Base-by-base conservation (phyloP, 2,797 vertebrate species). In the Gila robusta region DNA sequence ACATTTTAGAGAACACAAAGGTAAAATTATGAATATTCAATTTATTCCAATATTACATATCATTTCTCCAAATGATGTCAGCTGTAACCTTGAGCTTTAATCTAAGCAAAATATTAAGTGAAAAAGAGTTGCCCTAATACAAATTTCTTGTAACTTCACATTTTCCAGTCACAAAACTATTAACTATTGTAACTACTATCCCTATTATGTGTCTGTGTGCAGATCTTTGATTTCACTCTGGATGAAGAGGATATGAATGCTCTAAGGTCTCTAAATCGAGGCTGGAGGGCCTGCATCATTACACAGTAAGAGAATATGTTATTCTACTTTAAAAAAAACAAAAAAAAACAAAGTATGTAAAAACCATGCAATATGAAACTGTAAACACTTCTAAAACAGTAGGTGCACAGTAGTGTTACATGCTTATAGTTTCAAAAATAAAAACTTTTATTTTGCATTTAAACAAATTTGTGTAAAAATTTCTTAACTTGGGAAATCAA, bases 1-100 rank as follows among this genome's bases (percentile, higher is more conserved):
- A 94, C 89, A 95, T 96, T 87, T 92, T 96, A 11, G 94, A 96
- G 70, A 96, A 96, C 91, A 95, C 94, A 39, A 96, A 96, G 94
- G 96, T 96, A 80, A 89, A 16, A 2, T n/a, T 72, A 3, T 4
- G 5, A 37, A 54, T 37, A 26, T n/a, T 83, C n/a, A 11, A 37
- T 9, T 0, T 19, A 67, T 82, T 64, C 32, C n/a, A 21, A 56
- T 28, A 64, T 44, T 54, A 64, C 26, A 28, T 6, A 17, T 17
- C 0, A 28, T 7, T 66, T n/a, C 6, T 56, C 21, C 21, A 59
- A 39, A 39, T 23, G 6, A 12, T 77, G 52, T 37, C 59, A 64
- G 26, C 9, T 64, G 74, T 37, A 56, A 77, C 21, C 35, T 59
- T 59, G 5, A 39, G 6, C 11, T 37, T 28, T 66, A 39, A 79